A percentile compares a stretch with the other conserved stretches of the same genome.
These are phyloP conservation scores for Colinus virginianus DNA, from an alignment of 2,113 vertebrate genomes.

Conservation along the genomic window DNA sequence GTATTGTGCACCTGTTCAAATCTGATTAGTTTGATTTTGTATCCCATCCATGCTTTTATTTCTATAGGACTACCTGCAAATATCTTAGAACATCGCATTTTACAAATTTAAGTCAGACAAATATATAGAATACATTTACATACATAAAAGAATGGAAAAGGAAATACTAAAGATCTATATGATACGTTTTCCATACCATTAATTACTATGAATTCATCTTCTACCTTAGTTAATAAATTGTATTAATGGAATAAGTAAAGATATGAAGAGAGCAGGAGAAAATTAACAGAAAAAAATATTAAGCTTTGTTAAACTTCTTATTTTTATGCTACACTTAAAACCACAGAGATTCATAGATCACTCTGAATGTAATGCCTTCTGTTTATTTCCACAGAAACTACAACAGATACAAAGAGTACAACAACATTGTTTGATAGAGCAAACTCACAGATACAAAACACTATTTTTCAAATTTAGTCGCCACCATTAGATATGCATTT, in stretches of 20 bases:
- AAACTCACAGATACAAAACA: too few relatives aligned
- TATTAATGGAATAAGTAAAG: neutral
- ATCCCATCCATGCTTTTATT: neutral
- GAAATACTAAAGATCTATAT: neutral
- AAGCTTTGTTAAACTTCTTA: neutral
- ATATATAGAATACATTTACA: neutral
- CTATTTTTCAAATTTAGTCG: too few relatives aligned
- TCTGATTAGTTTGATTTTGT: slow-evolving; percentile 38
- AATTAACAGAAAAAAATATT: neutral
- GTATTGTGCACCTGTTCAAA: slow-evolving; percentile 57
- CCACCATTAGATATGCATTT: too few relatives aligned
- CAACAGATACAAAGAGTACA: too few relatives aligned
- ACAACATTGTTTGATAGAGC: too few relatives aligned
- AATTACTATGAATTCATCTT: neutral
- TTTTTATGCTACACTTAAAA: neutral
- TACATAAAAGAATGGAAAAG: neutral
- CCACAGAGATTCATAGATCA: neutral
- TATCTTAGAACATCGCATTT: neutral
- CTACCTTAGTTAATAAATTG: neutral
- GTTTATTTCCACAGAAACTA: too few relatives aligned
- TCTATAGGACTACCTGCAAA: neutral
- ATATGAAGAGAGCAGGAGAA: neutral
- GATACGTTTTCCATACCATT: neutral
- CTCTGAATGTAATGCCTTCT: too few relatives aligned
- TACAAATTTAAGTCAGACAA: neutral